Evolutionary conservation across 2,888 invertebrate genomes (phyloP).

Genomic region (Ormyrus rosae): DNA sequence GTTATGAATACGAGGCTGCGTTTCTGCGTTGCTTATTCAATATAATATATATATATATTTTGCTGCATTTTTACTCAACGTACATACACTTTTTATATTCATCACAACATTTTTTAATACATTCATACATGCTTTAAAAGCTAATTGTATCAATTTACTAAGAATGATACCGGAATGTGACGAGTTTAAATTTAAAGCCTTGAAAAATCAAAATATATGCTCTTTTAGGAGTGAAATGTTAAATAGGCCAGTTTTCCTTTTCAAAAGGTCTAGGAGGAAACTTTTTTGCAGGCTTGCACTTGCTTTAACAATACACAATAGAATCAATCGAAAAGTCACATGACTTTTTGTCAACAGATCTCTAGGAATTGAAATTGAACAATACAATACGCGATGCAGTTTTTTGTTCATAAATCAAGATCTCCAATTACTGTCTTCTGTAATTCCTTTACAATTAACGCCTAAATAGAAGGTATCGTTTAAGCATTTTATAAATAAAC

Average conservation of each 20-base stretch:
- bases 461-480: constrained; percentile 46
- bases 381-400: constrained; percentile 41
- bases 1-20: constrained; percentile 59
- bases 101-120: constrained; percentile 52
- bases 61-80: constrained; percentile 33
- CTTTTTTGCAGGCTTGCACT: constrained; percentile 23
- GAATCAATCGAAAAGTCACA: constrained; percentile 6
- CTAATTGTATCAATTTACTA: constrained; percentile 68
- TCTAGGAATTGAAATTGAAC: constrained; percentile 38
- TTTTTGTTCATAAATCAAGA: constrained; percentile 48
- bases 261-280: constrained; percentile 40
- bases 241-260: constrained; percentile 52
- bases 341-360: constrained; percentile 39
- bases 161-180: constrained; percentile 73
- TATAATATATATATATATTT: constrained; percentile 46
- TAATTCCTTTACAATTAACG: constrained; percentile 41
- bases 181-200: constrained; percentile 64
- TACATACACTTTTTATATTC: constrained; percentile 26
- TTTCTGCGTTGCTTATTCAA: constrained; percentile 57
- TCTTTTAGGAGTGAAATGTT: constrained; percentile 53
- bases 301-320: constrained; percentile 34
- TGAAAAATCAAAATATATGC: constrained; percentile 55
- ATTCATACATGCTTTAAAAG: constrained; percentile 59
- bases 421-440: constrained; percentile 50
- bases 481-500: constrained; percentile 56